Base-by-base conservation (phyloP, 2,113 vertebrate species). In the Leptosomus discolor region DNA sequence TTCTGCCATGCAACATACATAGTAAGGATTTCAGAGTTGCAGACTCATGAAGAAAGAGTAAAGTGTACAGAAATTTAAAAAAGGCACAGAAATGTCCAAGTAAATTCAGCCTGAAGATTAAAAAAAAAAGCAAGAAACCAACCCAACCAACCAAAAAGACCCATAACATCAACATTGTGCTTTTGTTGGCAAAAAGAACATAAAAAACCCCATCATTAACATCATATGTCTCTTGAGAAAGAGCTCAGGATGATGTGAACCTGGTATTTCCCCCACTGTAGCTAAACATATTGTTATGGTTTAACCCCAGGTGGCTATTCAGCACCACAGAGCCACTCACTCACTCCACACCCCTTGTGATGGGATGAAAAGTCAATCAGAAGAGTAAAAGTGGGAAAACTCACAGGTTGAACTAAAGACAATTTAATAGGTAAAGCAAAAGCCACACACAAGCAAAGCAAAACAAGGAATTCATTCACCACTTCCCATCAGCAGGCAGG, bases 321-420 rank as follows among this genome's bases (percentile, higher is more conserved):
- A 51, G 9, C 21, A 7, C 18, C 7, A 36, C 11, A 2, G 20
- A 64, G 16, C 21, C 2, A 0, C 26, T 65, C 2, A 1, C 26
- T 89, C 43, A 32, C 24, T 57, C 8, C 6, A 8, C 9, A 3
- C 8, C 3, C 1, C 2, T n/a, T n/a, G n/a, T 20, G 26, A 3
- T 46, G 23, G 15, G 23, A 57, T 20, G 19, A 14, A 39, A 11
- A 46, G 32, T 39, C 24, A 37, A 70, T 27, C 1, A 2, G 46
- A 51, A 70, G 17, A 13, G 26, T 29, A 37, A 30, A 64, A 51
- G 24, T 29, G n/a, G 21, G 12, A 70, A 29, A 70, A 70, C 17
- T 70, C 26, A 4, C 51, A 11, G 8, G 11, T 15, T 54, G 22
- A 32, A 34, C 26, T 26, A 54, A 45, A 51, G 27, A 36, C 20